A percentile compares a stretch with the other conserved stretches of the same genome.
These are phyloP conservation scores for Macrotrachela quadricornifera DNA, from an alignment of 1,140 invertebrate species.

Conservation along the genomic window DNA sequence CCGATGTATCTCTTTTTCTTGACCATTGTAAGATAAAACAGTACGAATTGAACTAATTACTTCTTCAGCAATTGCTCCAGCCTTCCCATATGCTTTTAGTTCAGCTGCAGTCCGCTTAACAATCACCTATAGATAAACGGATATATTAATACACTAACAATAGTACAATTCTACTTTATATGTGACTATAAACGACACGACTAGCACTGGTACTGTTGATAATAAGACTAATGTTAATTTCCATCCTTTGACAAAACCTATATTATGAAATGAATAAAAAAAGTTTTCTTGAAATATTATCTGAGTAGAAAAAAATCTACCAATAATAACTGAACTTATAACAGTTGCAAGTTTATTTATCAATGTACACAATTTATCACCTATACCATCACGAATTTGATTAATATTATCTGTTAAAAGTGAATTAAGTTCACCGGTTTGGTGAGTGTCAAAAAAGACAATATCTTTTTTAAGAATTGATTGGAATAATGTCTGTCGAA, in stretches of 20 bases:
- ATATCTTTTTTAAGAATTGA: conserved; percentile 68
- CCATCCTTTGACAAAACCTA: conserved; percentile 1
- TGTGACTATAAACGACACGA: background rate
- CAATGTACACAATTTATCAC: conserved; percentile 61
- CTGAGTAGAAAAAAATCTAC: background rate
- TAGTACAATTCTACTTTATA: no score
- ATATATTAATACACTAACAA: no score
- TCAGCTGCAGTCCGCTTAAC: background rate
- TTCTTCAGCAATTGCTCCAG: conserved; percentile 5
- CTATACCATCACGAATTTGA: conserved; percentile 66
- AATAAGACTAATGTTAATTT: conserved; percentile 7
- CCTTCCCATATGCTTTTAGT: conserved; percentile 4
- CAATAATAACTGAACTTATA: conserved; percentile 20
- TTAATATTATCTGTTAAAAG: conserved; percentile 52
- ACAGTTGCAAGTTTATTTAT: conserved; percentile 29
- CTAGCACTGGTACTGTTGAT: background rate
- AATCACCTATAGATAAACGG: no score
- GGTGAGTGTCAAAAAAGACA: conserved; percentile 66
- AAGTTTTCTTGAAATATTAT: no score
- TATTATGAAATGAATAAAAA: no score
- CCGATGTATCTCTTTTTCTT: conserved; percentile 23
- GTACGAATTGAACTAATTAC: conserved; percentile 5
- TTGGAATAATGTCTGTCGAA: conserved; percentile 35
- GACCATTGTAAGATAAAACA: background rate
- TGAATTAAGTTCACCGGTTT: conserved; percentile 63